A percentile compares a stretch with the other conserved stretches of the same genome.
These are phyloP conservation scores for Hyposmocoma kahamanoa DNA, from an alignment of 1,140 invertebrate genomes.

Conservation along the genomic window DNA sequence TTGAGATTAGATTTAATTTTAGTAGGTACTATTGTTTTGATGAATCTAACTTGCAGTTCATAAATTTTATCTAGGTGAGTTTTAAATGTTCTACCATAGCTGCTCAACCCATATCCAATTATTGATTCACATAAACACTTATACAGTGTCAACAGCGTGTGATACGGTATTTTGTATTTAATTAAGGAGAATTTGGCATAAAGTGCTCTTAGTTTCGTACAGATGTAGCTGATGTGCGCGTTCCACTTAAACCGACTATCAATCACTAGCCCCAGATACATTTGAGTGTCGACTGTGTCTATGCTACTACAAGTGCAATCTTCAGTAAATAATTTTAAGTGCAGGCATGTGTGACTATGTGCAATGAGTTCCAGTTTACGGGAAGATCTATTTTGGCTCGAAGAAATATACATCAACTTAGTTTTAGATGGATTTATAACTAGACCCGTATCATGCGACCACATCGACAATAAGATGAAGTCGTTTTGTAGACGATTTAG, in stretches of 20 bases:
- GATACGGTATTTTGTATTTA: slow-evolving; percentile 15
- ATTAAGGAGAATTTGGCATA: slow-evolving; percentile 15
- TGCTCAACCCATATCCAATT: neutral
- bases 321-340: neutral
- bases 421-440: slow-evolving; percentile 15
- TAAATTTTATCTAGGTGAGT: neutral
- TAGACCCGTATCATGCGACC: slow-evolving; percentile 18
- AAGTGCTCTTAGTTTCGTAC: slow-evolving; percentile 18
- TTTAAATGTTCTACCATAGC: neutral
- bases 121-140: neutral
- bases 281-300: slow-evolving; percentile 10
- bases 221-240: slow-evolving; percentile 18
- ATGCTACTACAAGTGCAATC: slow-evolving; percentile 13
- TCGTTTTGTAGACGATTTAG: slow-evolving; percentile 14
- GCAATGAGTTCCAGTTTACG: slow-evolving; percentile 5
- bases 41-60: neutral
- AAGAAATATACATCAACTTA: slow-evolving; percentile 19
- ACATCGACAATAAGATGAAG: slow-evolving; percentile 11
- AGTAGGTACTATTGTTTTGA: neutral
- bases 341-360: slow-evolving; percentile 18
- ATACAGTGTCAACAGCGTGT: neutral
- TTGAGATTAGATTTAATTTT: neutral
- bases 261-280: slow-evolving; percentile 20
- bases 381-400: slow-evolving; percentile 6
- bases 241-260: slow-evolving; percentile 22